A percentile compares a stretch with the other conserved stretches of the same genome.
These are phyloP conservation scores for Chrysochloris asiatica DNA, from an alignment of 2,113 vertebrate species.

Conservation along the genomic window DNA sequence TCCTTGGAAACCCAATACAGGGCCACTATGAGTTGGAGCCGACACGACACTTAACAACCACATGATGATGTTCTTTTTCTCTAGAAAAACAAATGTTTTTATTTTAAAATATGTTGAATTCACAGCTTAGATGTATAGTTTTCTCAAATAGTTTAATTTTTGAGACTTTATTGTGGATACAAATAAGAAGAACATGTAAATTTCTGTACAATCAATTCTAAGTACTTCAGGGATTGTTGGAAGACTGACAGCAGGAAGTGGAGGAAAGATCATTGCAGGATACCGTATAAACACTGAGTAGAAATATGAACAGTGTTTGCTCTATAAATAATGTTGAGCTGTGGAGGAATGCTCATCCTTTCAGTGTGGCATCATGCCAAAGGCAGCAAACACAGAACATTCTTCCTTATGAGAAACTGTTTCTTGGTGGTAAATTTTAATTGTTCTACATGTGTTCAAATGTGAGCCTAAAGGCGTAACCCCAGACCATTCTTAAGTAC, in stretches of 20 bases:
- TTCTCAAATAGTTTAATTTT: not conserved
- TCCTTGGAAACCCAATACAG: too few species aligned
- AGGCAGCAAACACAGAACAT: not conserved
- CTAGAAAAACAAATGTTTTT: not conserved
- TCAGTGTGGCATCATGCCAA: not conserved
- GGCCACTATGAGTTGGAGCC: too few species aligned
- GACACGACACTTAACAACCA: too few species aligned
- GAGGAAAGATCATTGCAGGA: not conserved
- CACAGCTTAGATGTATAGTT: not conserved
- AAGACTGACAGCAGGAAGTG: not conserved
- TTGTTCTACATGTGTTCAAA: not conserved
- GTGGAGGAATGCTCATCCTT: not conserved
- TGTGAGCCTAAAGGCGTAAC: not conserved
- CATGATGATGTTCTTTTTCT: not conserved
- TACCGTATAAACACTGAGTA: not conserved
- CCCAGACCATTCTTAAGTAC: not conserved
- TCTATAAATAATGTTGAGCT: not conserved
- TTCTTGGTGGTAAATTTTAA: constrained; percentile 2
- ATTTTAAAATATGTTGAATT: not conserved
- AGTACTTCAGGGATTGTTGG: not conserved
- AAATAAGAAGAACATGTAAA: not conserved
- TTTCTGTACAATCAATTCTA: not conserved
- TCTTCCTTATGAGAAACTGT: not conserved
- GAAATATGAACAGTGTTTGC: not conserved
- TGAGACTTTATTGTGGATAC: not conserved